Evolutionary conservation across 2,888 invertebrate species (phyloP), one percentile per base, ranked within the genome.

Genomic region (Sinodicranocentrus sp.): DNA sequence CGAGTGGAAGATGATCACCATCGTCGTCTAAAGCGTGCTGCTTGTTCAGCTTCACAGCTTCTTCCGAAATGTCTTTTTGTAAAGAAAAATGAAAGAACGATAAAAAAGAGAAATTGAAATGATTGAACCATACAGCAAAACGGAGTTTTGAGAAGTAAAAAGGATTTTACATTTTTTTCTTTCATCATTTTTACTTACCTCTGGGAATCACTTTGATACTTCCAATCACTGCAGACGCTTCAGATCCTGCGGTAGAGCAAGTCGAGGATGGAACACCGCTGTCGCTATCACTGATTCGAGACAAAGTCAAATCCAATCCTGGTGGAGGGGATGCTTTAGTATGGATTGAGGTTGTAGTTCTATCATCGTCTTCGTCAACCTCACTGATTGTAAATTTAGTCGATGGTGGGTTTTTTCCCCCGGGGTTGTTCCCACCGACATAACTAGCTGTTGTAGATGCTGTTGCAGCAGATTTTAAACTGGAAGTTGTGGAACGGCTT

Each of bases 361-460:
- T 15, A 3, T 28, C 17, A 5, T 72, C 65, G 1, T 72, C 72
- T 21, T 80, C 79, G 59, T 79, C 79, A 10, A 72, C 72, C 19
- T 80, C 79, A 43, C 43, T 65, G 79, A 80, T 80, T 65, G 72
- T 80, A 39, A 80, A 21, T 63, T 70, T 79, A 10, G 61, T 61
- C 19, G 33, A 15, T 26, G 23, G n/a, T 23, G 54, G 21, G 15
- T 28, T 67, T 39, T 65, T 65, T 8, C 5, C 17, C 6, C 61
- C 57, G 21, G 8, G 8, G 1, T 8, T 8, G 1, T 0, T 17
- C 1, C 63, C 44, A 1, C 19, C 19, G 6, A 19, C 26, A 1
- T 52, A 44, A 1, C 17, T 25, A 0, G 70, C 43, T 2, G 48
- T 8, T 0, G 48, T 19, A 1, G 70, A 28, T 8, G 25, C 26